Evolutionary conservation across 1,140 invertebrate genomes (phyloP).

Genomic region (Bombus pyrosoma): DNA sequence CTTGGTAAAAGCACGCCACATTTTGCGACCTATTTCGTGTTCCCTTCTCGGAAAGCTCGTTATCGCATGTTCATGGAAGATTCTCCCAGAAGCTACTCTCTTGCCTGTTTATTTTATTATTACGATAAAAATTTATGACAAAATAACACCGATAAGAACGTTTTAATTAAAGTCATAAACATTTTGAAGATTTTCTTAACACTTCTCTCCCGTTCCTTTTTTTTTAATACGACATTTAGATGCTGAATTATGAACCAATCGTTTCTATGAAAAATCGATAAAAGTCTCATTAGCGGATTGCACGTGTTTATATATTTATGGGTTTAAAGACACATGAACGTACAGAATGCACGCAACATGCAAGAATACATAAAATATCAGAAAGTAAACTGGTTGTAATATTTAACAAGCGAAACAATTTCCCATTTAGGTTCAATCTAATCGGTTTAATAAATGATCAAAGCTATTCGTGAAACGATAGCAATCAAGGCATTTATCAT

Average conservation of each 20-base stretch:
- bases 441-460: too few species aligned
- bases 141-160: not conserved
- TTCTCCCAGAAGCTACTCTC: not conserved
- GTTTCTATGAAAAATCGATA: not conserved
- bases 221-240: not conserved
- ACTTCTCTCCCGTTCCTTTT: not conserved
- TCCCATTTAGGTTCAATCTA: too few species aligned
- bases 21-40: constrained; percentile 27
- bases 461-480: too few species aligned
- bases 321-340: too few species aligned
- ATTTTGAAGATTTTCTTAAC: not conserved
- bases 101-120: not conserved
- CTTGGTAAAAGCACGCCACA: constrained; percentile 9
- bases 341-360: too few species aligned
- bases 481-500: too few species aligned
- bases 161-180: not conserved
- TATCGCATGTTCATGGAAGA: not conserved
- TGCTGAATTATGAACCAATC: not conserved
- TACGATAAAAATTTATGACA: not conserved
- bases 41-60: constrained; percentile 22
- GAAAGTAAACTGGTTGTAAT: too few species aligned
- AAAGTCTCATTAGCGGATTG: not conserved
- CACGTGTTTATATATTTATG: too few species aligned
- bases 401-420: too few species aligned
- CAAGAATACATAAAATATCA: too few species aligned